Evolutionary conservation across 2,113 vertebrate genomes (phyloP), one percentile per base, ranked within the genome.

Genomic region (Corynorhinus townsendii): DNA sequence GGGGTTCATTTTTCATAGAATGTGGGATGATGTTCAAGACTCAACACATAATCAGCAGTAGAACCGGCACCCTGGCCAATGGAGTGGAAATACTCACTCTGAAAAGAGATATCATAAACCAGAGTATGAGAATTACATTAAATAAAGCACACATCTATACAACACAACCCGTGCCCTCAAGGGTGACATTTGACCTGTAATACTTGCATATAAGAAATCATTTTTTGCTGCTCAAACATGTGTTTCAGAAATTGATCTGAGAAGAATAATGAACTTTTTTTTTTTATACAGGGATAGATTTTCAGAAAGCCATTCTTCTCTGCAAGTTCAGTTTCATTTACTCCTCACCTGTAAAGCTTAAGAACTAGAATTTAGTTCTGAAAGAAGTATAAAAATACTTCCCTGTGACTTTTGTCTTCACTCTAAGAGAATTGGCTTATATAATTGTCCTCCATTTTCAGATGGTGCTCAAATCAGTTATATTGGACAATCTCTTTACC

Each of bases 81-180:
- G 56, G 62, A 64, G 9, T 89, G 47, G 95, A 96, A 97, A 91
- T 52, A 92, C 12, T 87, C 64, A 81, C 88, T 92, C 93, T 93
- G 79, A 91, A 92, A 91, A 92, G 20, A 59, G 17, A 24, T 95
- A 83, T 94, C 64, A 62, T 91, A 95, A 96, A 43, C 56, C 69
- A 59, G 69, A 92, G 59, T 66, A 95, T 92, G 96, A 95, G 88
- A 95, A 83, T 94, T 43, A 62, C 72, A 54, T 81, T 95, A 90
- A 83, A 84, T 94, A 90, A 89, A 91, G 26, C 22, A 19, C 5
- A 5, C 1, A 1, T 89, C 84, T 95, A 30, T 90, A 97, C 91
- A 95, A 95, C 75, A 92, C 89, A 47, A 52, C 73, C 86, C 90
- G 2, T 96, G 84, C 45, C 83, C 79, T 11, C 4, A 26, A 77